phyloP scores from a whole-genome alignment of 2,888 invertebrate genomes.

The Choristoneura rosaceana region DNA sequence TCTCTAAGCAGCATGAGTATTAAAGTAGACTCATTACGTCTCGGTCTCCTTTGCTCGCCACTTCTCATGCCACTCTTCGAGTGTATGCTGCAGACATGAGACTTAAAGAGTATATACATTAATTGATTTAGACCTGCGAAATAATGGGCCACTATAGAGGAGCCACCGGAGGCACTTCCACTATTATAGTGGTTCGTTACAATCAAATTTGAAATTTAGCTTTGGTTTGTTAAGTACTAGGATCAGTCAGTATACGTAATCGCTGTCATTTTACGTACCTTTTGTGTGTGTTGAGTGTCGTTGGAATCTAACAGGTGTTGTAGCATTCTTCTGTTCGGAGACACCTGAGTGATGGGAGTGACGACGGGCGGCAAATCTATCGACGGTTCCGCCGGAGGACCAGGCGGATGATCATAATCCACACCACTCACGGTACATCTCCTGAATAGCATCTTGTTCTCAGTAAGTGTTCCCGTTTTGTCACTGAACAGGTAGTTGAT shows the following conservation, averaged over 20 bases:
- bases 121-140: too few relatives aligned
- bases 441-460: slow-evolving; percentile 98
- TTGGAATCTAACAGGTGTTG: slow-evolving; percentile 73
- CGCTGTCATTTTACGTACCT: slow-evolving; percentile 54
- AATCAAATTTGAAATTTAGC: too few relatives aligned
- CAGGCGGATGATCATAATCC: slow-evolving; percentile 94
- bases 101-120: too few relatives aligned
- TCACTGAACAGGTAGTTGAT: slow-evolving; percentile 96
- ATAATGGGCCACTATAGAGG: too few relatives aligned
- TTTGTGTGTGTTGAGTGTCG: slow-evolving; percentile 87
- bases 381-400: slow-evolving; percentile 88
- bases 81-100: too few relatives aligned
- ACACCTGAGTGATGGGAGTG: slow-evolving; percentile 79
- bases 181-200: too few relatives aligned
- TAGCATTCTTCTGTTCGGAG: slow-evolving; percentile 72
- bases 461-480: slow-evolving; percentile 98
- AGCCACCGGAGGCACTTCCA: too few relatives aligned
- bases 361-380: slow-evolving; percentile 78
- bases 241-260: too few relatives aligned
- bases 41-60: too few relatives aligned
- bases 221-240: background rate
- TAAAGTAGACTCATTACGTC: too few relatives aligned
- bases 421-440: slow-evolving; percentile 95
- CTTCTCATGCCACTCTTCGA: too few relatives aligned
- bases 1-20: too few relatives aligned